These are phyloP conservation scores for Cassiopea andromeda DNA, from an alignment of 30 jellyfish, hydroid and myxozoan species.

Conservation along the genomic window DNA sequence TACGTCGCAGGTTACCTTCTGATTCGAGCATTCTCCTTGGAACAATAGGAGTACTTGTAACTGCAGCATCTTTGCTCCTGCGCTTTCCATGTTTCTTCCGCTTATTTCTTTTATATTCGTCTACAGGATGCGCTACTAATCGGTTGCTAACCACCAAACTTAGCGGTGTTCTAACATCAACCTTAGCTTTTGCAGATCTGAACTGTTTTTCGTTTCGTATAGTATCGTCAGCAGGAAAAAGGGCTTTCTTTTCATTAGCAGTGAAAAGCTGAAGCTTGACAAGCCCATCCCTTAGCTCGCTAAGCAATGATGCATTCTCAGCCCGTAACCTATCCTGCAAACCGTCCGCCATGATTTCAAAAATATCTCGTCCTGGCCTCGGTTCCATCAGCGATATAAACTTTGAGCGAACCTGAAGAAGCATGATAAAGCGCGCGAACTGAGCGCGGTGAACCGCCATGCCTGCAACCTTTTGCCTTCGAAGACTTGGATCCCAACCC, in stretches of 20 bases:
- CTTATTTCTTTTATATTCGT: background rate
- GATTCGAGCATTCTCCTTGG: constrained; percentile 14
- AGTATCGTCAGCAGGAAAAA: background rate
- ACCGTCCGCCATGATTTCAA: constrained; percentile 44
- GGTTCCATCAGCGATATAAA: background rate
- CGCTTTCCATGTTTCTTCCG: background rate
- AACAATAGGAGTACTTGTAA: constrained; percentile 48
- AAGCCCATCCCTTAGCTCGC: constrained; percentile 37
- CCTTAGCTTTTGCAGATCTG: background rate
- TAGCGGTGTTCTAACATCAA: background rate
- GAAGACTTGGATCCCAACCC: constrained; percentile 28
- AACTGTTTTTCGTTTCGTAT: background rate
- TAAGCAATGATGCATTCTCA: constrained; percentile 30
- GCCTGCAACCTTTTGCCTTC: constrained; percentile 5
- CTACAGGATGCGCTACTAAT: background rate
- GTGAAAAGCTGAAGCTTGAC: background rate
- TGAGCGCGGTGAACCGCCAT: background rate
- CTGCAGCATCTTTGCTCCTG: background rate
- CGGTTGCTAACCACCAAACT: background rate
- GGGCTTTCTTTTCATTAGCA: background rate
- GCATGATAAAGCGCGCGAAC: background rate
- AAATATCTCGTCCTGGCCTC: background rate
- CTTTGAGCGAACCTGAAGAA: background rate
- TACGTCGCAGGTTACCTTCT: constrained; percentile 34
- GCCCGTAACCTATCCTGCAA: constrained; percentile 30